Evolutionary conservation across 2,113 vertebrate genomes (phyloP), one percentile per base, ranked within the genome.

Genomic region (Vidua macroura): DNA sequence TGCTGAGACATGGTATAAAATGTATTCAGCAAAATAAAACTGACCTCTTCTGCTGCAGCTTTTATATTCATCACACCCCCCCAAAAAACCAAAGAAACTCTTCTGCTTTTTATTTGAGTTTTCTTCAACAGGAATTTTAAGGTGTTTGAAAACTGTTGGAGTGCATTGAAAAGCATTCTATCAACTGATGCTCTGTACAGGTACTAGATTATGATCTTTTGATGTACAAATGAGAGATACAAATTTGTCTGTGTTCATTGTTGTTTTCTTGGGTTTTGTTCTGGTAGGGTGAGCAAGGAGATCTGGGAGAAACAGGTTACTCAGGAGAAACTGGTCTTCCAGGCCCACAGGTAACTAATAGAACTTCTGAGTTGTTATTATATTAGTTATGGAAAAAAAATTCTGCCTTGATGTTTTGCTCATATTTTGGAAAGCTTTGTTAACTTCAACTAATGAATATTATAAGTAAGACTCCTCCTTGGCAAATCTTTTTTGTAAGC

Each of bases 261-360:
- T 33, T 51, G 4, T 63, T 73, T 59, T 76, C n/a, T 68, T 74
- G 78, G 23, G 9, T 67, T 35, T 81, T n/a, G 4, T 91, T 91
- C 81, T 92, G 74, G 37, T 80, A 98, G 98, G 97, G 97, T 89
- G 39, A 91, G 13, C 60, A 5, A 75, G 97, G 97, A 94, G 73
- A 94, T 69, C 16, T 74, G 5, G 96, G 98, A 11, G 92, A 94
- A 69, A 58, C 4, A 22, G 97, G 97, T 37, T 86, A 77, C 78
- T 75, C 39, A 60, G 98, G 97, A 92, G 69, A 95, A n/a, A 41
- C 24, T 48, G 97, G 97, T 59, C 35, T 78, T 68, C 96, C 87
- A 83, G 97, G 97, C 25, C 63, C 92, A 77, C 96, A 97, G 97
- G 96, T 98, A 95, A 75, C 11, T 76, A 27, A 79, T 37, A 76